Conservation (phyloP, 2,797 vertebrate genomes). For the Pachyuromys duprasi region DNA sequence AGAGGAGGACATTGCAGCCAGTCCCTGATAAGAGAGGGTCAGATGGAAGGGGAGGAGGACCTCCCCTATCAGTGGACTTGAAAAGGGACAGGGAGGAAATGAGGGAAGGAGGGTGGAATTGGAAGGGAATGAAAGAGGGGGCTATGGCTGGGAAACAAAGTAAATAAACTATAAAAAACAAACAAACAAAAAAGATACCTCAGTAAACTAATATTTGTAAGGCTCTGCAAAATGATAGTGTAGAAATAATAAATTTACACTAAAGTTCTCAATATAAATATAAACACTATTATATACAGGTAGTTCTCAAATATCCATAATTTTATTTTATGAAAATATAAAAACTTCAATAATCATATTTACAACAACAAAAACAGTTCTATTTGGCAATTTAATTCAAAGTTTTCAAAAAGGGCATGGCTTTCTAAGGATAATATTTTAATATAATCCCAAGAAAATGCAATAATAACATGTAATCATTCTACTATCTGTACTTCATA, state of each 20-base stretch:
- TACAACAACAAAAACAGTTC: neutral
- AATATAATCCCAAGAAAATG: neutral
- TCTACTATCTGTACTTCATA: neutral
- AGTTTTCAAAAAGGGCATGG: neutral
- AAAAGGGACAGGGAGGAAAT: too few relatives aligned
- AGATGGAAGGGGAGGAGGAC: too few relatives aligned
- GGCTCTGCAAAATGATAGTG: neutral
- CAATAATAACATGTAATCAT: neutral
- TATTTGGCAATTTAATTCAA: neutral
- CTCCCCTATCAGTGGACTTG: too few relatives aligned
- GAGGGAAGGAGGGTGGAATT: too few relatives aligned
- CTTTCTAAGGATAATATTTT: conserved; percentile 17
- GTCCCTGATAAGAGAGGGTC: too few relatives aligned
- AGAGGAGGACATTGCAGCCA: too few relatives aligned
- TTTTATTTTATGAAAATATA: conserved; percentile 1
- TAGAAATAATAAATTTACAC: neutral
- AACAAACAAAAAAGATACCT: neutral
- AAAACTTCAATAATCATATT: conserved; percentile 10
- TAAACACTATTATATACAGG: neutral
- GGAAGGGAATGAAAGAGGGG: too few relatives aligned
- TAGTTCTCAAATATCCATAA: conserved; percentile 3
- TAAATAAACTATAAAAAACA: too few relatives aligned
- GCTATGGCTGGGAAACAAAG: too few relatives aligned
- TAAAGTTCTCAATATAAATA: conserved; percentile 29
- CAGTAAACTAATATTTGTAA: neutral